Evolutionary conservation across 2,797 vertebrate species (phyloP), one percentile per base, ranked within the genome.

Genomic region (Dromococcyx pavoninus): DNA sequence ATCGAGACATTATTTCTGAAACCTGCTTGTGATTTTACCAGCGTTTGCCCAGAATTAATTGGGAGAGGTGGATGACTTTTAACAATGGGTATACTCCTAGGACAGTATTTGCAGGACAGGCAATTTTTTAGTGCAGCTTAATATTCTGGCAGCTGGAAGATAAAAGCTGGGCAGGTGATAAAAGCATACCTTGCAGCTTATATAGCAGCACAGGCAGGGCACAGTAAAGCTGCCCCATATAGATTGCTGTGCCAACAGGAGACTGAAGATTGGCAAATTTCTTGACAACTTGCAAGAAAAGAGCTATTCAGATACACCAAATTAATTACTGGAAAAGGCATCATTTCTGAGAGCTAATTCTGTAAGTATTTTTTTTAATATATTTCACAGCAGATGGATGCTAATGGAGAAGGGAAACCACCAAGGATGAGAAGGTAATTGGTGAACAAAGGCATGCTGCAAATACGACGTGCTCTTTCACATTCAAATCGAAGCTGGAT

Each of bases 351-450:
- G 25, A 35, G 41, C 18, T 46, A n/a, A 41, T 39, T 70, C 57
- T 76, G 43, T 11, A 41, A 76, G 25, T 86, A 3, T 56, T 44
- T 57, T 67, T 53, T 3, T 3, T 24, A 9, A 58, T 73, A 5
- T 86, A 19, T 96, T 93, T 93, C 48, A 7, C 93, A 96, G 93
- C 97, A 93, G 88, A 66, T 86, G 64, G 76, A 64, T 64, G 35
- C 72, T 60, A 86, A 53, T 24, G 53, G 67, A 65, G 82, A 90
- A 32, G 73, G 93, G 25, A 97, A 94, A 33, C 85, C 32, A 3
- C 70, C 75, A 8, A 89, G 91, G 67, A 83, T 61, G 69, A 95
- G 95, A 95, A 97, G 97, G 97, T 97, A 95, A 96, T 57, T 51
- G 65, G 19, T 60, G 93, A 91, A 64, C 80, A 95, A 87, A 93